Evolutionary conservation across 2,797 vertebrate species (phyloP).

Genomic region (Anabas testudineus): DNA sequence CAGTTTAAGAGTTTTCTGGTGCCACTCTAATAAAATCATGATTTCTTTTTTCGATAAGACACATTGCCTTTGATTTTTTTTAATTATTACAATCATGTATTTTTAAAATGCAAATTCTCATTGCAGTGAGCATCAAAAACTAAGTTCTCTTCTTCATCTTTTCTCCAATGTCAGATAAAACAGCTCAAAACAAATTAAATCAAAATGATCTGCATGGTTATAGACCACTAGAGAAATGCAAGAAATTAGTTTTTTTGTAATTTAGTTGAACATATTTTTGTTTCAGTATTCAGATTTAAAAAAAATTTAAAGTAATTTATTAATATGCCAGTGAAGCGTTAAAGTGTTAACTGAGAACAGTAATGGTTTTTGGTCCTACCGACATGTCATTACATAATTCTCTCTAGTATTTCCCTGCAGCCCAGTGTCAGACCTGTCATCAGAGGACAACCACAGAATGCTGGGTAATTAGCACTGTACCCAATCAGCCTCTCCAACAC

Average conservation of each 20-base stretch:
- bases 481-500: slow-evolving; percentile 76
- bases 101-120: not conserved
- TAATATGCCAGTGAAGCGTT: slow-evolving; percentile 2
- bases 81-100: too few relatives aligned
- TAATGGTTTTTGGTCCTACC: slow-evolving; percentile 40
- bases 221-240: not conserved
- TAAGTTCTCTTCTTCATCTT: not conserved
- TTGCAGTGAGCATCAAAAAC: not conserved
- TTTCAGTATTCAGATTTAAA: slow-evolving; percentile 1
- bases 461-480: slow-evolving; percentile 83
- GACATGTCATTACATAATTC: slow-evolving; percentile 68
- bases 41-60: not conserved
- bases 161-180: not conserved
- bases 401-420: slow-evolving; percentile 70
- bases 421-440: slow-evolving; percentile 72
- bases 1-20: not conserved
- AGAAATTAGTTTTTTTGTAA: not conserved
- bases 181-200: not conserved
- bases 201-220: not conserved
- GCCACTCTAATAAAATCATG: not conserved
- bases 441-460: slow-evolving; percentile 70
- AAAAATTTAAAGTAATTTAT: slow-evolving; percentile 32
- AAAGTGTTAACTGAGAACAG: slow-evolving; percentile 16
- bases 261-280: not conserved
- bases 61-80: not conserved